Evolutionary conservation across 2,113 vertebrate species (phyloP).

Genomic region (Melanocharis versteri): DNA sequence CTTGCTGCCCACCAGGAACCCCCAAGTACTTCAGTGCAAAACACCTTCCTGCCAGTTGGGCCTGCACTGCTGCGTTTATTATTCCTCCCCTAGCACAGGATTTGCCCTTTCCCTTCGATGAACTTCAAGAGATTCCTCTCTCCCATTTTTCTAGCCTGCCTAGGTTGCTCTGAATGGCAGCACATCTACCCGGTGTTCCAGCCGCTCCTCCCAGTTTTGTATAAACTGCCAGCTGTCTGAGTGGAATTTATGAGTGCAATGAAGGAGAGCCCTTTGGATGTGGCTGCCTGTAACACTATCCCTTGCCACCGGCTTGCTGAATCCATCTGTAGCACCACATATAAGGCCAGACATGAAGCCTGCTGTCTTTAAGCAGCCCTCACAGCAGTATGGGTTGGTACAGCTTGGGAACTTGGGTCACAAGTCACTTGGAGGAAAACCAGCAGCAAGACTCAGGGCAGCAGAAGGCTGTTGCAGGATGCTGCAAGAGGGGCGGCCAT

Average conservation of each 20-base stretch:
- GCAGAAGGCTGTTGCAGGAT: not conserved
- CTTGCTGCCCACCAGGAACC: not conserved
- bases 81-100: not conserved
- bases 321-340: not conserved
- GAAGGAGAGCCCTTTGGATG: not conserved
- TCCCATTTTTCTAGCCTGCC: not conserved
- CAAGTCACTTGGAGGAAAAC: not conserved
- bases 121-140: not conserved
- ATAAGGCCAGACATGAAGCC: not conserved
- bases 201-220: not conserved
- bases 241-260: not conserved
- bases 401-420: not conserved
- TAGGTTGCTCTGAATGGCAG: not conserved
- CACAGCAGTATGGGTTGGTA: not conserved
- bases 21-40: not conserved
- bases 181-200: not conserved
- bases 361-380: not conserved
- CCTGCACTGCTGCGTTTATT: not conserved
- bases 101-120: not conserved
- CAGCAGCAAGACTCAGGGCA: not conserved
- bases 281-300: not conserved
- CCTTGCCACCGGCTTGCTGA: not conserved
- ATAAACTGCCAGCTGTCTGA: not conserved
- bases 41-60: not conserved
- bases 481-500: not conserved